Base-by-base conservation (phyloP, 2,888 invertebrate genomes). In the Elysia crispata region DNA sequence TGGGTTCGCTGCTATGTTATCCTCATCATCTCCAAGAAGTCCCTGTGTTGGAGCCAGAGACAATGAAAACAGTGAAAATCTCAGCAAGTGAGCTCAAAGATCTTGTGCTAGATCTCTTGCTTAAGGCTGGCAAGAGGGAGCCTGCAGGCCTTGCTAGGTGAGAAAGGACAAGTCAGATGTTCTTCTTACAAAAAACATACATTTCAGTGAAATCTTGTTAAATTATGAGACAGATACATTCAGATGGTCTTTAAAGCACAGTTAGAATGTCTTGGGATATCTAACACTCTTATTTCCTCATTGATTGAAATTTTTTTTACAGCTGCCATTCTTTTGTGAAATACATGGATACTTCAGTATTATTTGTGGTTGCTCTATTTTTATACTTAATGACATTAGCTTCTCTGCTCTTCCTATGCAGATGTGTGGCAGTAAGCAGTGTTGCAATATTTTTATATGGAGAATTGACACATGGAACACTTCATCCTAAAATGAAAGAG, bases 91-190 rank as follows among this genome's bases (percentile, higher is more conserved):
- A 96, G 92, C 94, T 96, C 33, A 96, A 96, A 96, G 97, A 98
- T 92, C 96, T 96, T 90, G 95, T 97, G 77, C 94, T 98, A 64
- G 95, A 95, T 90, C 96, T 97, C 87, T 94, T 98, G 79, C 93
- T 98, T 86, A 95, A 96, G 88, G 96, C 96, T 87, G 97, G 97
- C 33, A 95, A 97, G 80, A 94, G 96, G 72, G 98, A 98, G 93
- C 97, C 97, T 81, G 95, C 96, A 76, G 96, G 95, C 25, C 94
- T 95, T 89, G 97, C 97, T 33, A 94, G 98, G 84, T 97, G 84
- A 83, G 85, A 60, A 11, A 41, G 41, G n/a, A n/a, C n/a, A n/a
- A n/a, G n/a, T n/a, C n/a, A 41, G 41, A 41, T 41, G 41, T 11
- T 3, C 41, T 41, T 41, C 11, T 3, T 41, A 41, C 41, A 3